Evolutionary conservation across 2,797 vertebrate genomes (phyloP).

Genomic region (Argentina silus): DNA sequence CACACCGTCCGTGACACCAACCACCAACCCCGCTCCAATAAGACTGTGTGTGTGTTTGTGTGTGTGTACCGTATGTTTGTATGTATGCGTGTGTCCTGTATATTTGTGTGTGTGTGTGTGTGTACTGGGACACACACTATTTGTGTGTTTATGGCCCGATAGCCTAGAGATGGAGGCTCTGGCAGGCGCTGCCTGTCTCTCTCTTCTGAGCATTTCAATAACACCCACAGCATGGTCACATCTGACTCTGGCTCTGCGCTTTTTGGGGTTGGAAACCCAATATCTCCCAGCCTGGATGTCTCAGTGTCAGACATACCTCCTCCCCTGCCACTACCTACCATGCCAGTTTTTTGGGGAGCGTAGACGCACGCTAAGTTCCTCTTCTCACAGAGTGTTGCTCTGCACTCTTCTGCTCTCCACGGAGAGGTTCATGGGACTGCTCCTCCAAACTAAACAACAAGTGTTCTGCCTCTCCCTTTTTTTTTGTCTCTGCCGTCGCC

Average conservation of each 20-base stretch:
- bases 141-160: constrained; percentile 61
- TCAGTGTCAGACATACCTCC: constrained; percentile 66
- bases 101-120: constrained; percentile 45
- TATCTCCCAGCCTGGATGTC: constrained; percentile 68
- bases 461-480: not conserved
- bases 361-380: constrained; percentile 50
- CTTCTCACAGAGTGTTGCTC: constrained; percentile 50
- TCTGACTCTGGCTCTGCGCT: constrained; percentile 58
- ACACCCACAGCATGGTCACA: constrained; percentile 57
- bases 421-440: constrained; percentile 35
- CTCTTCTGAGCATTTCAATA: constrained; percentile 66
- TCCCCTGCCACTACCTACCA: constrained; percentile 28
- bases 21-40: constrained; percentile 2
- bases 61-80: constrained; percentile 35
- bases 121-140: constrained; percentile 49
- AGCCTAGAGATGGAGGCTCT: constrained; percentile 57
- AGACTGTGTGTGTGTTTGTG: constrained; percentile 34
- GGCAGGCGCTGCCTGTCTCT: constrained; percentile 53
- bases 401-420: constrained; percentile 49
- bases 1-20: constrained; percentile 48
- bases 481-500: too few relatives aligned
- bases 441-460: constrained; percentile 60
- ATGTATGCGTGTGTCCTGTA: constrained; percentile 43
- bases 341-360: not conserved
- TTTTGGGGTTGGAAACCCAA: constrained; percentile 63